These are phyloP conservation scores for Heliopora coerulea DNA, from an alignment of 92 coral and sea anemone genomes.

Conservation along the genomic window DNA sequence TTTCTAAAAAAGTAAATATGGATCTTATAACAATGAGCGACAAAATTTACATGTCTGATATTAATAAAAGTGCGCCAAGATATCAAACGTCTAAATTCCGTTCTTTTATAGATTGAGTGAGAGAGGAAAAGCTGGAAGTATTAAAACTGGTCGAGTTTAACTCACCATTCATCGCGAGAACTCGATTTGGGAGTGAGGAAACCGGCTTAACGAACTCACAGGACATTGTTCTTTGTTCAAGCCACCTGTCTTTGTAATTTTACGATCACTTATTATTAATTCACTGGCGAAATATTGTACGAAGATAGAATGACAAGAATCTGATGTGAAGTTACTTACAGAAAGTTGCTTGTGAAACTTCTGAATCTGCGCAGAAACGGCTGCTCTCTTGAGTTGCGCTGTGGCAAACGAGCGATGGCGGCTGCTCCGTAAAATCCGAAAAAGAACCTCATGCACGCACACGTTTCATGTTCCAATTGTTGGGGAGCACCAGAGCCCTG, in stretches of 20 bases:
- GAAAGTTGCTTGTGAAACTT: slow-evolving; percentile 44
- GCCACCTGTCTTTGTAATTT: slow-evolving; percentile 34
- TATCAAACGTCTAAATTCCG: too few relatives aligned
- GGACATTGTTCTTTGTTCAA: slow-evolving; percentile 27
- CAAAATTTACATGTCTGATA: neutral
- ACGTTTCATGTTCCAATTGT: slow-evolving; percentile 23
- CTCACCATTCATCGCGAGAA: slow-evolving; percentile 21
- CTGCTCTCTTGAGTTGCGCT: slow-evolving; percentile 99
- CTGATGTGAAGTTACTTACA: slow-evolving; percentile 20
- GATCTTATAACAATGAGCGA: too few relatives aligned
- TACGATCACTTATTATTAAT: neutral
- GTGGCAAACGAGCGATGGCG: slow-evolving; percentile 69
- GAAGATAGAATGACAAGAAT: neutral
- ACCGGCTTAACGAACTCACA: neutral
- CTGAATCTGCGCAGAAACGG: slow-evolving; percentile 99
- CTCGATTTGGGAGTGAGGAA: neutral
- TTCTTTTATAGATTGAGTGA: neutral
- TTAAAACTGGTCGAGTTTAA: neutral
- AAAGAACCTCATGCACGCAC: slow-evolving; percentile 37
- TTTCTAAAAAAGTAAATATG: too few relatives aligned
- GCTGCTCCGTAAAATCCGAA: slow-evolving; percentile 91
- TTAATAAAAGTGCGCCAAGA: too few relatives aligned
- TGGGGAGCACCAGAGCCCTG: slow-evolving; percentile 39
- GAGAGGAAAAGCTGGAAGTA: neutral
- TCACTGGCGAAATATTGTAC: neutral